Evolutionary conservation across 53 echinoderm and acorn worm species (phyloP).

Genomic region (Crossaster papposus): DNA sequence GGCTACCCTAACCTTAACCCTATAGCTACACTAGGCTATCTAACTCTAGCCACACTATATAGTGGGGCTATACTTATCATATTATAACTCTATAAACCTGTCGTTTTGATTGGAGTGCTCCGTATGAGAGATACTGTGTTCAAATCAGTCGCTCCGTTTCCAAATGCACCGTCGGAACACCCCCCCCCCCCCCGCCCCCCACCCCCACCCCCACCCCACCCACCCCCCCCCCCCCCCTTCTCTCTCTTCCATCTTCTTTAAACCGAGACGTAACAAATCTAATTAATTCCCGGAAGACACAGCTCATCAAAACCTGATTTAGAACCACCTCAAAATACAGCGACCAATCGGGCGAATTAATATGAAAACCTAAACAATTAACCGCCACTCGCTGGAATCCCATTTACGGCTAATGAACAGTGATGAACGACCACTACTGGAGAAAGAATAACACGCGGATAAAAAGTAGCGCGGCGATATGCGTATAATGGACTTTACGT

Average conservation of each 20-base stretch:
- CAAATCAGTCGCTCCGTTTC: background rate
- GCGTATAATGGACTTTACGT: too few relatives aligned
- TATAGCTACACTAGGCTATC: too few relatives aligned
- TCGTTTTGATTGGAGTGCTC: too few relatives aligned
- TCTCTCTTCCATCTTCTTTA: too few relatives aligned
- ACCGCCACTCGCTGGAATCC: slow-evolving; percentile 22
- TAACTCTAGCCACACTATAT: too few relatives aligned
- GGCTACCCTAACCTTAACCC: too few relatives aligned
- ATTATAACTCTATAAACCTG: too few relatives aligned
- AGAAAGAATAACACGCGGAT: background rate
- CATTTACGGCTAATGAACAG: slow-evolving; percentile 41
- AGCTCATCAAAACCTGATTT: slow-evolving; percentile 35
- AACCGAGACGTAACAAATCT: slow-evolving; percentile 4
- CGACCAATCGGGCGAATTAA: slow-evolving; percentile 37
- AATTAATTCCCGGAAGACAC: slow-evolving; percentile 32
- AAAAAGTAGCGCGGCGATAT: background rate
- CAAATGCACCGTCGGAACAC: background rate
- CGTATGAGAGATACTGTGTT: background rate
- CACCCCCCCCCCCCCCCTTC: background rate
- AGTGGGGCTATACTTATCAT: too few relatives aligned
- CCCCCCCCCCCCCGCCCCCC: background rate
- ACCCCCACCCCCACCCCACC: background rate
- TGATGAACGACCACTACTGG: slow-evolving; percentile 55
- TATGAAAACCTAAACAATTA: slow-evolving; percentile 56
- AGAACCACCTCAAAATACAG: background rate